These are phyloP conservation scores for Vesta saturnalis DNA, from an alignment of 2,888 invertebrate species.

Conservation along the genomic window DNA sequence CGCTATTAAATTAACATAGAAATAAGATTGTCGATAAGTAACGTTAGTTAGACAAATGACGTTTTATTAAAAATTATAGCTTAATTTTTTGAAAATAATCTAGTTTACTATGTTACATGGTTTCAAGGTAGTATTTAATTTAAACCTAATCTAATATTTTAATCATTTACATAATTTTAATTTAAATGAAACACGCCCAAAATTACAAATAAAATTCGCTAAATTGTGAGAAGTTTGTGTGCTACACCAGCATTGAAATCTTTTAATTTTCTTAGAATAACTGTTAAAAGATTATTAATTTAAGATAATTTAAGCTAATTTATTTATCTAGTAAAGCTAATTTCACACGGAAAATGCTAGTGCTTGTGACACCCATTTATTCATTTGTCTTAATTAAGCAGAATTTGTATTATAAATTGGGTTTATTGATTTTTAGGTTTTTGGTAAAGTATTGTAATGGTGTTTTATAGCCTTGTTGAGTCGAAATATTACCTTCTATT, in stretches of 20 bases:
- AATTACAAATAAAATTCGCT: neutral
- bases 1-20: too few species aligned
- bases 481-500: neutral
- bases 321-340: neutral
- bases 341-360: neutral
- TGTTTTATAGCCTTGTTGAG: neutral
- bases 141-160: too few species aligned
- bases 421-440: too few species aligned
- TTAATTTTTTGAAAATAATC: neutral
- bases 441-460: too few species aligned
- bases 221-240: neutral
- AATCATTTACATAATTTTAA: too few species aligned
- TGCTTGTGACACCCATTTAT: neutral
- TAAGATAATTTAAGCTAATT: neutral
- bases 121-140: neutral
- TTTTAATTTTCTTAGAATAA: neutral
- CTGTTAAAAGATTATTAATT: neutral
- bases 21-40: too few species aligned
- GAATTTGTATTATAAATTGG: neutral
- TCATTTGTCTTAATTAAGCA: neutral
- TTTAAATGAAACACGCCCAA: neutral
- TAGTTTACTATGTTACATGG: neutral
- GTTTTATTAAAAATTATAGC: too few species aligned
- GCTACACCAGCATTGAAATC: neutral
- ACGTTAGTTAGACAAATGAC: too few species aligned